These are phyloP conservation scores for Aegypius monachus DNA, from an alignment of 2,113 vertebrate species.

Conservation along the genomic window DNA sequence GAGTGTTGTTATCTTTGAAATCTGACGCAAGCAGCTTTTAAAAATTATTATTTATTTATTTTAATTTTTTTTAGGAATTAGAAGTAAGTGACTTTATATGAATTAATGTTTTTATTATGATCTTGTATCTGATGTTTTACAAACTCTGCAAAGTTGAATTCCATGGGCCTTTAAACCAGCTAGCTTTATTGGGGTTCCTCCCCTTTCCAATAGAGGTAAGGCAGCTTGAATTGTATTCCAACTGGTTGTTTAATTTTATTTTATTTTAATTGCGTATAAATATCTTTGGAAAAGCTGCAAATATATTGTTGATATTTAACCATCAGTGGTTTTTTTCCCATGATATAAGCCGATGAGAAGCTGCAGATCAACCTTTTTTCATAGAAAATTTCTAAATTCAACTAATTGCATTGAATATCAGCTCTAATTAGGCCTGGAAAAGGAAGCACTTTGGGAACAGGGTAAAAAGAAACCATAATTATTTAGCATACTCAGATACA, in stretches of 20 bases:
- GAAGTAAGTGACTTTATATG: neutral
- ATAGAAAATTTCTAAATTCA: slow-evolving; percentile 15
- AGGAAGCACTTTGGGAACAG: slow-evolving; percentile 2
- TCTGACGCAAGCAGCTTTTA: fast-evolving
- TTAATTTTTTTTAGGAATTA: neutral
- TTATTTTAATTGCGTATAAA: neutral
- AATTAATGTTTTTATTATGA: neutral
- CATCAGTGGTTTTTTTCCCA: neutral
- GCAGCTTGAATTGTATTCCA: neutral
- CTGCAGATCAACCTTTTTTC: neutral
- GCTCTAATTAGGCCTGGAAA: slow-evolving; percentile 32
- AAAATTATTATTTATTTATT: neutral
- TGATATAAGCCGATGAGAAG: neutral
- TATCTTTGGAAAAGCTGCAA: neutral
- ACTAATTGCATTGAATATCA: slow-evolving; percentile 34
- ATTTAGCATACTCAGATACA: neutral
- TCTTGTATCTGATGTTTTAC: neutral
- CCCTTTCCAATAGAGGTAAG: neutral
- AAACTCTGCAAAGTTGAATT: neutral
- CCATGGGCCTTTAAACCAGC: neutral
- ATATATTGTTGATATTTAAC: neutral
- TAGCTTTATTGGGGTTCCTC: neutral
- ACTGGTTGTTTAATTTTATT: neutral
- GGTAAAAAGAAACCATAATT: neutral
- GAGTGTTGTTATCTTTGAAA: neutral